phyloP scores from a whole-genome alignment of 2,113 vertebrate species.

The Limanda limanda region DNA sequence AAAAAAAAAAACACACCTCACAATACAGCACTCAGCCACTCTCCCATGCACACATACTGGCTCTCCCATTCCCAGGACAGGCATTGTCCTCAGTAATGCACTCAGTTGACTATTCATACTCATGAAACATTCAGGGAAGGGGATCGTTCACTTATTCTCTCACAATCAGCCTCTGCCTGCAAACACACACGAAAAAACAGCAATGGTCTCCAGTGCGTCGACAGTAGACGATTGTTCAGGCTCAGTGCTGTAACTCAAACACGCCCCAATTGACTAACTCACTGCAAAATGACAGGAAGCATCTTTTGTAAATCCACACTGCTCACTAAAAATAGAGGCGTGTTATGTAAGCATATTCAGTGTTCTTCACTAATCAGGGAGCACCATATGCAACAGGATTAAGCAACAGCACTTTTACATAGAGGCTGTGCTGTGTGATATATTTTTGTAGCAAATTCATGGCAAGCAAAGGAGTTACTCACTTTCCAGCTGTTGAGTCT shows the following conservation, averaged over 20 bases:
- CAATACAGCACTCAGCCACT: too few relatives aligned
- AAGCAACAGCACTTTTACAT: neutral
- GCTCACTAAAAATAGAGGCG: constrained; percentile 1
- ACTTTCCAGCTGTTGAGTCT: neutral
- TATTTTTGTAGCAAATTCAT: constrained; percentile 8
- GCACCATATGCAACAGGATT: constrained; percentile 39
- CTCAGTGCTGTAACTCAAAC: constrained; percentile 4
- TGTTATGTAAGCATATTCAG: constrained; percentile 33
- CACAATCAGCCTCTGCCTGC: constrained; percentile 39
- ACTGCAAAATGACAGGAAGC: constrained; percentile 29
- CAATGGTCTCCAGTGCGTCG: constrained; percentile 3
- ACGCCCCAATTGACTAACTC: neutral
- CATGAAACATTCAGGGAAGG: constrained; percentile 64
- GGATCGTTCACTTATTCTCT: constrained; percentile 62
- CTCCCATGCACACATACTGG: constrained; percentile 15
- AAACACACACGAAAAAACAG: neutral
- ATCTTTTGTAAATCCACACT: constrained; percentile 25
- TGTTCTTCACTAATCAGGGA: constrained; percentile 36
- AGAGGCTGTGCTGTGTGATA: neutral
- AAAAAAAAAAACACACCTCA: constrained; percentile 14
- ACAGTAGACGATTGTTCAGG: constrained; percentile 38
- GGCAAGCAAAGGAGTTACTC: constrained; percentile 7
- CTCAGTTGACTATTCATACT: constrained; percentile 68
- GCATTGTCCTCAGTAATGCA: constrained; percentile 69
- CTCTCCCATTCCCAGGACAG: constrained; percentile 40